Evolutionary conservation across 2,888 invertebrate genomes (phyloP).

Genomic region (Plebejus melissa): DNA sequence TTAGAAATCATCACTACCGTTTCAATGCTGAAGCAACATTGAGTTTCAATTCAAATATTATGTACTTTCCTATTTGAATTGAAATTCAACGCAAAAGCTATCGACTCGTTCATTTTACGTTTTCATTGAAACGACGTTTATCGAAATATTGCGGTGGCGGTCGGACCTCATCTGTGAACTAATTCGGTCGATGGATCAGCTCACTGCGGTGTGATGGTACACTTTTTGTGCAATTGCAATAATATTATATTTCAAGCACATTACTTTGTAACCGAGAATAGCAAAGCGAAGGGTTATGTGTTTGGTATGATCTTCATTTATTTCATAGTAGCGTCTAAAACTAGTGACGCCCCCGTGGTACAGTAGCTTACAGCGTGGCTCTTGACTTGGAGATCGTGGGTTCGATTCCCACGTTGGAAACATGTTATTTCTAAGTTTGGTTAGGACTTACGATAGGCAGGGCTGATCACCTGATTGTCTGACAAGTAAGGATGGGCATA

Average conservation of each 20-base stretch:
- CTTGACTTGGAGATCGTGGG: too few relatives aligned
- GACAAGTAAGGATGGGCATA: too few relatives aligned
- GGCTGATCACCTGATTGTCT: too few relatives aligned
- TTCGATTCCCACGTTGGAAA: too few relatives aligned
- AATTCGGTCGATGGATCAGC: not conserved
- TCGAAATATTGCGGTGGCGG: slow-evolving; percentile 10
- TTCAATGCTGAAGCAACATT: not conserved
- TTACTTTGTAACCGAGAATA: not conserved
- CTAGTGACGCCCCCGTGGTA: too few relatives aligned
- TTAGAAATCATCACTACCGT: not conserved
- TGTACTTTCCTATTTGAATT: not conserved
- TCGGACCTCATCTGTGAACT: not conserved
- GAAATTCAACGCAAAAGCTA: not conserved
- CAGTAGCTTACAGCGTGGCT: too few relatives aligned
- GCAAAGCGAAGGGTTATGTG: too few relatives aligned
- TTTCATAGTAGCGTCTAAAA: too few relatives aligned
- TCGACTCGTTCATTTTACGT: not conserved
- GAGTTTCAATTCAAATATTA: not conserved
- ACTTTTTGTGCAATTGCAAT: not conserved
- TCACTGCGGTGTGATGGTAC: not conserved
- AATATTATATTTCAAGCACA: not conserved
- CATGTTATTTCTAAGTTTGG: too few relatives aligned
- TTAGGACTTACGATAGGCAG: too few relatives aligned
- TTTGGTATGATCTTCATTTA: too few relatives aligned
- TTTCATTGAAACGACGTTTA: not conserved